Evolutionary conservation across 2,113 vertebrate species (phyloP), one percentile per base, ranked within the genome.

Genomic region (Anas platyrhynchos): DNA sequence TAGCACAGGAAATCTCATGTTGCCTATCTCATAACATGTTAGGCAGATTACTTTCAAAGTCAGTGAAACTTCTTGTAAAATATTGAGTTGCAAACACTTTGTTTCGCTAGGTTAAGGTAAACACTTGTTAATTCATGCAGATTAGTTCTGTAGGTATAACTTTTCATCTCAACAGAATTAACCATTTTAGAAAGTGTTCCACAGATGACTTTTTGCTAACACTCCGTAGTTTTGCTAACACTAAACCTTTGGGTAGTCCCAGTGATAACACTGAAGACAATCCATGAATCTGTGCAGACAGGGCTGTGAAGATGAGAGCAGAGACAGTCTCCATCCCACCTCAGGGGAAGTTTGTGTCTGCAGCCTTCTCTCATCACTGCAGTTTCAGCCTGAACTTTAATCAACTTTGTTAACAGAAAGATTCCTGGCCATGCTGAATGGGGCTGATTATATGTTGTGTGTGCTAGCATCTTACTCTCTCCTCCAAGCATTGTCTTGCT

Each of bases 251-350:
- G 41, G 54, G 46, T 13, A 83, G 46, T 72, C 38, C 6, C 32
- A 68, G 52, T 56, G 34, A 68, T 16, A 80, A 34, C 17, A 20
- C 58, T 76, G 63, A 84, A 84, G 83, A 71, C 48, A 68, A 79
- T 43, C 41, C 36, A 11, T 62, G 29, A 58, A 56, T 56, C 54
- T 31, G 10, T 31, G 3, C 6, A 11, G 27, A 32, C 26, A 21
- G 16, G 21, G 14, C 7, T 2, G 0, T 48, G 50, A 90, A 73
- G 10, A 66, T 0, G 1, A 23, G 23, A 69, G 48, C 32, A 44
- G 29, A 61, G 52, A 11, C 13, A 83, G 8, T 11, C 21, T 73
- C 20, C 26, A 55, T 4, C 17, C 54, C 4, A 7, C 2, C 1
- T 9, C 0, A 1, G 11, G 16, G 29, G 13, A 66, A 26, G 13